Base-by-base conservation (phyloP, 2,888 invertebrate genomes). In the Platynereis dumerilii region DNA sequence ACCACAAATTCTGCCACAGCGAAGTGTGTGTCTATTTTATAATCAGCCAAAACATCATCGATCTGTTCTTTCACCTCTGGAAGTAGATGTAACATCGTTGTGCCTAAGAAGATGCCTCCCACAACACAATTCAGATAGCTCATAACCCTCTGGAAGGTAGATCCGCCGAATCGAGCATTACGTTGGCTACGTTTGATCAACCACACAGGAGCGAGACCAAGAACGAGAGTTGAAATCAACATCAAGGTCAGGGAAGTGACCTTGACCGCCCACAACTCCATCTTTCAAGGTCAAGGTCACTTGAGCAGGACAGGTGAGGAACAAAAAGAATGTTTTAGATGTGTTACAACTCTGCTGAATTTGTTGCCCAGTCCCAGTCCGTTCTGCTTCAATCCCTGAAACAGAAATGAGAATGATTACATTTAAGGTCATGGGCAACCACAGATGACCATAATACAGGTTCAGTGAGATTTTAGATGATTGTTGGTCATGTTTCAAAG, bases 21-120 rank as follows among this genome's bases (percentile, higher is more conserved):
- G 68, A 77, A 81, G 1, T 65, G 61, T 0, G 58, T 66, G 20
- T 58, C 34, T n/a, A 60, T 24, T 66, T 67, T 12, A 62, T 70
- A 55, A 24, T 60, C 44, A 28, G 66, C 39, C 15, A 72, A 39
- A 20, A 67, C 58, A 0, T 65, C 66, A 5, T 71, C 68, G 67
- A 83, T 75, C 53, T 77, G 74, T 54, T 80, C 78, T 34, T 77
- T 69, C 0, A 82, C 82, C 69, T 82, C 80, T 1, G 84, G 83
- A 24, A 85, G 69, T 7, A 85, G 72, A 57, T 80, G 78, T 2
- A 85, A 71, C 44, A 85, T 76, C 62, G 80, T 82, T 59, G 83
- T 81, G 0, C 80, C 83, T 12, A 85, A 73, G 68, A 85, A 85
- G 10, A 85, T 80, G 2, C 85, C 85, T 12, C 83, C 84, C 22